Evolutionary conservation across 1,140 invertebrate species (phyloP), one percentile per base, ranked within the genome.

Genomic region (Gonatopus flavifemur): DNA sequence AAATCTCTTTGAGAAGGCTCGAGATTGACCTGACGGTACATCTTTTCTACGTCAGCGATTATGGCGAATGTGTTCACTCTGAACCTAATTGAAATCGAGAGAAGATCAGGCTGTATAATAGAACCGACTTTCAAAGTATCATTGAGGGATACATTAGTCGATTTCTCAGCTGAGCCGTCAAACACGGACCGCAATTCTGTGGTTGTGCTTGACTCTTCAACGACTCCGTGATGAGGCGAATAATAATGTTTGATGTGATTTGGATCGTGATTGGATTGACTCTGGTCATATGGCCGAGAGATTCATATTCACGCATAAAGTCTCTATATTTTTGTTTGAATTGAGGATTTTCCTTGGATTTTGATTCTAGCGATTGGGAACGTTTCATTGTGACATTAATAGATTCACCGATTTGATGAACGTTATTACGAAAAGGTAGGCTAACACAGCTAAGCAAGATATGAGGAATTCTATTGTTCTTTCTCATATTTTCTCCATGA

Each of bases 291-390:
- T 75, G 72, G 25, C 62, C 66, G 5, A 77, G 30, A 1, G 32
- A 5, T 36, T 66, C 38, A 39, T 75, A 76, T 52, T 76, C 72
- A 5, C 48, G 6, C 52, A 74, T 69, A 46, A 72, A 70, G n/a
- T 54, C 24, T 1, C 32, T 24, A 41, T 74, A 76, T 42, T 45
- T 13, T 12, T 43, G 2, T 45, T 59, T 54, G 24, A 72, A 52
- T 3, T 33, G 18, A 7, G 57, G 38, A 38, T 66, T 21, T 25
- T 40, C 43, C 3, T 12, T 16, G 31, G 59, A 45, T 49, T 39
- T 43, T 32, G 31, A 41, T 50, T 59, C 55, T n/a, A 52, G 49
- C 10, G 25, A 25, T n/a, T 46, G 36, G 9, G 55, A 38, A 16
- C 58, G 36, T 22, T 56, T 41, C 3, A 49, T 3, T 10, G 61